Evolutionary conservation across 2,888 invertebrate genomes (phyloP).

Genomic region (Coelogynopora nodosa): DNA sequence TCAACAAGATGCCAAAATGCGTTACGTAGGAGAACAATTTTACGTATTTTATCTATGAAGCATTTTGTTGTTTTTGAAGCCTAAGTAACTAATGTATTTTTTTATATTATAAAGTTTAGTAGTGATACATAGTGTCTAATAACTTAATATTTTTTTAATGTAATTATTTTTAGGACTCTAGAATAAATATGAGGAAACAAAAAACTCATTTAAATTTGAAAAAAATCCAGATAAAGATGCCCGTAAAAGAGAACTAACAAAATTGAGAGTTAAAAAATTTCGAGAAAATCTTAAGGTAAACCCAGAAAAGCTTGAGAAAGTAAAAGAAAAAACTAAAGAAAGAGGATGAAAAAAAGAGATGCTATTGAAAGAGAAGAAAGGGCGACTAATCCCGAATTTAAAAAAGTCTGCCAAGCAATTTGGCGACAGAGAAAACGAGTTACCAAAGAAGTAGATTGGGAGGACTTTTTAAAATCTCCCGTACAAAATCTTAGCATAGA

Average conservation of each 20-base stretch:
- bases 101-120: neutral
- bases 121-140: neutral
- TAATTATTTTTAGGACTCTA: neutral
- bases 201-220: neutral
- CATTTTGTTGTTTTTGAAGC: neutral
- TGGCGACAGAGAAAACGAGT: neutral
- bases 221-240: neutral
- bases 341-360: neutral
- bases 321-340: neutral
- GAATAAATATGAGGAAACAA: neutral
- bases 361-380: slow-evolving; percentile 4
- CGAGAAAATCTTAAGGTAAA: neutral
- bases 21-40: slow-evolving; percentile 5
- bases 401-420: neutral
- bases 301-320: neutral
- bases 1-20: neutral
- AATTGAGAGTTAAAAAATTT: neutral
- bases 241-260: neutral
- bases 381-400: neutral
- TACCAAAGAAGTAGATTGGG: neutral
- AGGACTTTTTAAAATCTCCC: neutral
- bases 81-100: neutral
- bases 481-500: neutral
- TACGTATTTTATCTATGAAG: no score
- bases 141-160: neutral